These are phyloP conservation scores for Tiliqua scincoides DNA, from an alignment of 2,113 vertebrate genomes.

Conservation along the genomic window DNA sequence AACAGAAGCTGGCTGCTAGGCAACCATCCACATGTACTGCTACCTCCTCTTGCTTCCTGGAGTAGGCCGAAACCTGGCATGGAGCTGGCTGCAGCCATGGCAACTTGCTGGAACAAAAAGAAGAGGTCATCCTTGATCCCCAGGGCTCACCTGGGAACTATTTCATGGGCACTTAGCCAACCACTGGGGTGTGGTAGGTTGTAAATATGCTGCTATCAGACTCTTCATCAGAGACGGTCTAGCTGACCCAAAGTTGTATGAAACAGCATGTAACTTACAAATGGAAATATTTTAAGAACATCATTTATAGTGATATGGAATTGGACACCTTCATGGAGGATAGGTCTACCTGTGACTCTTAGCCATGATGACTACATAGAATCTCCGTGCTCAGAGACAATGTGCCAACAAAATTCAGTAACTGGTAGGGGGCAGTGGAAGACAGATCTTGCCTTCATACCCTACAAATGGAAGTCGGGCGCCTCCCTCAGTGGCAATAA, in stretches of 20 bases:
- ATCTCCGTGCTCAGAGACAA: too few relatives aligned
- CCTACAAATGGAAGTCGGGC: conserved; percentile 51
- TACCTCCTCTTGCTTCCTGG: background rate
- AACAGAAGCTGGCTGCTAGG: background rate
- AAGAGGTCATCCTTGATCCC: background rate
- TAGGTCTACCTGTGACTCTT: too few relatives aligned
- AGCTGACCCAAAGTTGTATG: background rate
- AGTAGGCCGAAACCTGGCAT: background rate
- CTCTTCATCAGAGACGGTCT: background rate
- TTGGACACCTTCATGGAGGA: too few relatives aligned
- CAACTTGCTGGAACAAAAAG: background rate
- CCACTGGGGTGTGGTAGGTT: background rate
- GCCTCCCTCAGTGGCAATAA: conserved; percentile 36
- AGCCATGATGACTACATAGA: too few relatives aligned
- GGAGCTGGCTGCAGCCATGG: background rate
- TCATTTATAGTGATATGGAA: background rate
- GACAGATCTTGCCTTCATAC: too few relatives aligned
- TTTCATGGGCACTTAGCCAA: too few relatives aligned
- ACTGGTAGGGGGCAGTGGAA: too few relatives aligned
- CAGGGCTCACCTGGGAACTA: too few relatives aligned
- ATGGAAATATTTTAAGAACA: background rate
- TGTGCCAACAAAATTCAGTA: too few relatives aligned
- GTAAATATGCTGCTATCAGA: background rate
- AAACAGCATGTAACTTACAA: background rate
- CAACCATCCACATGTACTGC: background rate